Evolutionary conservation across 2,888 invertebrate species (phyloP).

Genomic region (Sinopyrophorus schimmeli): DNA sequence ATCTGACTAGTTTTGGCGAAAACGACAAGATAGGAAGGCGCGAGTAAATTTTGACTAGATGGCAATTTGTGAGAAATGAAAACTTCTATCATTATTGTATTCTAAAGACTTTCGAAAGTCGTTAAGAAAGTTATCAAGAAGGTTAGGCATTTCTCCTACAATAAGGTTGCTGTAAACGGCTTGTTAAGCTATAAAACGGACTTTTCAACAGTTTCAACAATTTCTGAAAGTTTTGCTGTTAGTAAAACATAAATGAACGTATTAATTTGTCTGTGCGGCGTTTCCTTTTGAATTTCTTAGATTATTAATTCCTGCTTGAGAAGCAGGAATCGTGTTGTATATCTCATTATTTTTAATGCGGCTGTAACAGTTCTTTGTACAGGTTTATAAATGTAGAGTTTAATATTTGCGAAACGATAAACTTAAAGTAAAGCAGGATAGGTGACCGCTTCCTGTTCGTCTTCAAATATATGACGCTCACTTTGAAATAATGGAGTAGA

Average conservation of each 20-base stretch:
- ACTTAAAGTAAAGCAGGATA: too few relatives aligned
- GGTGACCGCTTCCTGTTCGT: background rate
- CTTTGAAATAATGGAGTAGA: background rate
- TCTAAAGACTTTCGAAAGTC: constrained; percentile 9
- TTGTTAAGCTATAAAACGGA: constrained; percentile 14
- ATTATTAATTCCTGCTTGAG: background rate
- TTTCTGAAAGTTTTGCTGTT: constrained; percentile 14
- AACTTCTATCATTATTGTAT: constrained; percentile 3
- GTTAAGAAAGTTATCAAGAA: constrained; percentile 12
- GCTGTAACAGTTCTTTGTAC: too few relatives aligned
- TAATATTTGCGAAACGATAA: too few relatives aligned
- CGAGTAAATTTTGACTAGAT: constrained; percentile 9
- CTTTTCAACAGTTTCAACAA: constrained; percentile 11
- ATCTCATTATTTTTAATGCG: too few relatives aligned
- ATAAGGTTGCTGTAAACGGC: constrained; percentile 8
- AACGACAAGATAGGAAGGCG: constrained; percentile 10
- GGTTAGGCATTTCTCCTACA: background rate
- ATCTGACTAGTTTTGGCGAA: constrained; percentile 17
- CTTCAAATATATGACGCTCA: background rate
- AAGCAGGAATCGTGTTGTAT: too few relatives aligned
- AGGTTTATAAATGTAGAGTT: background rate
- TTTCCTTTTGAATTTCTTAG: background rate
- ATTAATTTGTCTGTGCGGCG: too few relatives aligned
- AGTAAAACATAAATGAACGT: constrained; percentile 1
- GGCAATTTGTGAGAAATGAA: background rate